Evolutionary conservation across 30 jellyfish, hydroid and myxozoan genomes (phyloP), one percentile per base, ranked within the genome.

Genomic region (Rhopilema esculentum): DNA sequence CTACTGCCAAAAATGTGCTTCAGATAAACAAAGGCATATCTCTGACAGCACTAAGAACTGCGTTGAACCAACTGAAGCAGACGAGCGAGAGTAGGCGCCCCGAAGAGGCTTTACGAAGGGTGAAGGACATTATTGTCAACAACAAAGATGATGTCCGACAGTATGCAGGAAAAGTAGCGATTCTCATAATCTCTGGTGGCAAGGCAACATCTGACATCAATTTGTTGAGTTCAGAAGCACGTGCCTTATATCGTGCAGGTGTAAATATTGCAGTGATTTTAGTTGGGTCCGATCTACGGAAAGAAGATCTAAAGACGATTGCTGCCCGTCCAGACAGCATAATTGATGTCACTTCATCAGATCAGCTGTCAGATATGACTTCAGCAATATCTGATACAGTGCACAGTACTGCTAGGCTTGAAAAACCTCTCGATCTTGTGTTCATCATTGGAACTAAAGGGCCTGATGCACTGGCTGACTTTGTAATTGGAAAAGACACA

Each of bases 161-260:
- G 20, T 27, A 30, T 72, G 83, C 66, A 4, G 83, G 83, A 9
- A 72, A 72, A 25, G 83, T 72, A 6, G 67, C 20, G 67, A 20
- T 72, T 2, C 48, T 72, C 8, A 24, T 72, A 2, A 72, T 72
- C 24, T 52, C 83, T 8, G 83, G 83, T 18, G 12, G 29, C 19
- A 72, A 7, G 27, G 26, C 27, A 1, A 8, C 66, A 16, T 6
- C 66, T 1, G 22, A 57, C 20, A 6, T 27, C 29, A 32, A 29
- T 7, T 28, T 23, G 9, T 4, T 72, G 66, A 72, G 48, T 4
- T 72, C 83, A 72, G 83, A 28, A 31, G 49, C 49, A 32, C 8
- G 27, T 1, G 26, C 4, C 48, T 20, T 72, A 24, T 24, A 40
- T 72, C 27, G 66, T 72, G 83, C 67, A 25, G 83, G 83, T 15